These are phyloP conservation scores for Decapterus maruadsi DNA, from an alignment of 2,797 vertebrate species.

Conservation along the genomic window DNA sequence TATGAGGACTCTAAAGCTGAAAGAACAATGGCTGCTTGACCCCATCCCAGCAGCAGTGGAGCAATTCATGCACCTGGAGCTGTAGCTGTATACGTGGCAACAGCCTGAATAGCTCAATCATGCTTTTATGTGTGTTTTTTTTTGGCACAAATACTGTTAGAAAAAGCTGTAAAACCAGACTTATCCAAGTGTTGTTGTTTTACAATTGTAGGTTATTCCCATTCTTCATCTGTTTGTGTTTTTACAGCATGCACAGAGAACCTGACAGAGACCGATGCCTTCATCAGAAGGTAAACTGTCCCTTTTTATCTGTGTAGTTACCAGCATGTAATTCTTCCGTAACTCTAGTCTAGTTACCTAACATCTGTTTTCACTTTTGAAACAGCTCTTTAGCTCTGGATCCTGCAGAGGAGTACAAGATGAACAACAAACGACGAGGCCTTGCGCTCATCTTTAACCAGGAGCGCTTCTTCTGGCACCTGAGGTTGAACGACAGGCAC, in stretches of 20 bases:
- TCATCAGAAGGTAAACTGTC: conserved; percentile 80
- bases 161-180: not conserved
- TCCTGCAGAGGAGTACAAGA: conserved; percentile 90
- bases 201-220: conserved; percentile 1
- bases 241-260: conserved; percentile 76
- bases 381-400: conserved; percentile 79
- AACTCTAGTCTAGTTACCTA: not conserved
- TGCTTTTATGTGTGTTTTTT: conserved; percentile 4
- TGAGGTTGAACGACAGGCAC: conserved; percentile 79
- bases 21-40: conserved; percentile 75
- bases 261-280: conserved; percentile 86
- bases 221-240: conserved; percentile 46
- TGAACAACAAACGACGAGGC: conserved; percentile 90
- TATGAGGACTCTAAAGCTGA: conserved; percentile 45
- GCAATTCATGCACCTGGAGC: conserved; percentile 51
- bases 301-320: not conserved
- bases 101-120: conserved; percentile 32
- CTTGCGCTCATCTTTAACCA: conserved; percentile 96
- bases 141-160: not conserved
- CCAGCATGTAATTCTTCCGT: not conserved
- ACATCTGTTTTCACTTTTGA: not conserved
- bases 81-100: conserved; percentile 13
- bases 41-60: conserved; percentile 38
- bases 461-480: conserved; percentile 90
- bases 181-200: not conserved